Base-by-base conservation (phyloP, 2,113 vertebrate species). In the Gambusia affinis region DNA sequence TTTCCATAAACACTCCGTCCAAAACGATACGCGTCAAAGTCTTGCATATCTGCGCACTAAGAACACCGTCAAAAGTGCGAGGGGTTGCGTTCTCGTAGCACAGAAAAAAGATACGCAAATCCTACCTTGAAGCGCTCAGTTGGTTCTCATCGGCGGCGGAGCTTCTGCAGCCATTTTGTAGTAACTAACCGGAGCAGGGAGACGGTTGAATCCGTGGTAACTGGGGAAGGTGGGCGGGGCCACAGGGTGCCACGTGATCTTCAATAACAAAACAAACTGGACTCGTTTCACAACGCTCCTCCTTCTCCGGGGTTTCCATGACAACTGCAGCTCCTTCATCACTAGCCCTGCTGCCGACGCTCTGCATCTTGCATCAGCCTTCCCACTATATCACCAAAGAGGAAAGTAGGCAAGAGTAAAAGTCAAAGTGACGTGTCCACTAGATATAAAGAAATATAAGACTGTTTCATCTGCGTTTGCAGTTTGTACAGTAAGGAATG, bases 121-220 rank as follows among this genome's bases (percentile, higher is more conserved):
- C 92, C 87, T 92, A 92, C 90, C 89, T 47, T 90, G 82, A 90
- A 92, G 89, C 87, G 85, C 87, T 95, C 87, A 93, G 81, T 88
- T 72, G 82, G 91, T 87, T 92, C 91, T 93, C 92, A 85, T 87
- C 79, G 91, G 90, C 93, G 91, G 91, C 91, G 94, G 94, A 94
- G 94, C 94, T 86, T 87, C 82, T 95, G 95, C 96, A 95, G 96
- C 96, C 96, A 97, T 97, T 96, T 97, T 97, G 96, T 96, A 94
- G 94, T 96, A 96, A 96, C 94, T 97, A 95, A 92, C 94, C 96
- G 95, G 94, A 95, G 93, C 82, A 83, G 82, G 76, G 85, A 93
- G 80, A 87, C 91, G 87, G 85, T 94, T 94, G 90, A 84, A 87
- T 88, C 91, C 90, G 93, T 94, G 93, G 93, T 93, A 94, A 95